These are phyloP conservation scores for Eidolon dupreanum DNA, from an alignment of 2,797 vertebrate species.

Conservation along the genomic window DNA sequence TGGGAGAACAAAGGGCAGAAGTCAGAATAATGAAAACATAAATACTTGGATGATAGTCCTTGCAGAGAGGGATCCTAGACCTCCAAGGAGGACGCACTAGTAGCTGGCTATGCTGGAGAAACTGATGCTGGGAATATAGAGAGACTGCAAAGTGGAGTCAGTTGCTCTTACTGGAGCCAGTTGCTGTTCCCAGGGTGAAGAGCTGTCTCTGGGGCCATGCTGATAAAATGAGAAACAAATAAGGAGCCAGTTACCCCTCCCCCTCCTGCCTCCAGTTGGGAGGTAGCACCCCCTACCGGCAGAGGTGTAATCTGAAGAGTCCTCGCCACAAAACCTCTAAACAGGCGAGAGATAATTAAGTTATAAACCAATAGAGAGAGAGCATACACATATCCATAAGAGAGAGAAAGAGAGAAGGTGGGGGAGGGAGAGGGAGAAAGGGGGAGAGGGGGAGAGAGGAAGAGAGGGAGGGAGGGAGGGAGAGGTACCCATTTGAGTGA, in stretches of 20 bases:
- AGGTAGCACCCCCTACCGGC: neutral
- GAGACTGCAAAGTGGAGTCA: neutral
- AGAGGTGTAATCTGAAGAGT: neutral
- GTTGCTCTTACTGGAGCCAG: neutral
- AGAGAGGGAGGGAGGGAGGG: neutral
- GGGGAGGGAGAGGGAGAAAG: too few species aligned
- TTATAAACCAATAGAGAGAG: neutral
- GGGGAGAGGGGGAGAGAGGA: too few species aligned
- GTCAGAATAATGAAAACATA: neutral
- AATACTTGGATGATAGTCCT: neutral
- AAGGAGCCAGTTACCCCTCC: neutral
- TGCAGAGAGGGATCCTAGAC: neutral
- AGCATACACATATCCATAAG: neutral
- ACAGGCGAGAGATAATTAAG: neutral
- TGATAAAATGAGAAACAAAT: neutral
- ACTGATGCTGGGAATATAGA: neutral
- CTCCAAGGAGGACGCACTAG: neutral
- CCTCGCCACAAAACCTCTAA: neutral
- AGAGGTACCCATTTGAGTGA: neutral
- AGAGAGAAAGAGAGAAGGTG: neutral
- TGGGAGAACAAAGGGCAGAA: neutral
- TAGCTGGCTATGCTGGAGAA: neutral
- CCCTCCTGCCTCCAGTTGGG: too few species aligned
- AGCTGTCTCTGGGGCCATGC: neutral
- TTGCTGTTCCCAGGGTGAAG: neutral